These are phyloP conservation scores for Smittia sp. DNA, from an alignment of 2,888 invertebrate species.

Conservation along the genomic window DNA sequence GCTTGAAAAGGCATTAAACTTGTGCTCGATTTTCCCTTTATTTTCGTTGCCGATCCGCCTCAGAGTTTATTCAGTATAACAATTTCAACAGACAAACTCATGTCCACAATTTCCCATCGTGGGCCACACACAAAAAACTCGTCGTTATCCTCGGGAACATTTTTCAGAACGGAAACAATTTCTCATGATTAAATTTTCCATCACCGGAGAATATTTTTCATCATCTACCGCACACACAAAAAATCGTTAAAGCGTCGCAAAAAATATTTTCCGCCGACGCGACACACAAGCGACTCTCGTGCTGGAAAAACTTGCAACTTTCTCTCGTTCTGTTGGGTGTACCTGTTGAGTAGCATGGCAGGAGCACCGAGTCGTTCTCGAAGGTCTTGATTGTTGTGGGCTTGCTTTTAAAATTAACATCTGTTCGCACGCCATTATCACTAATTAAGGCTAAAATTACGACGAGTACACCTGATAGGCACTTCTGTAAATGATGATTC, in stretches of 20 bases:
- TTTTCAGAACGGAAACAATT: slow-evolving; percentile 22
- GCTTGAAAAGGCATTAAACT: no score
- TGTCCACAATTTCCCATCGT: no score
- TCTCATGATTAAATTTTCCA: slow-evolving; percentile 36
- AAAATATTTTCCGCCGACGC: background rate
- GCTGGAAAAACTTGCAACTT: slow-evolving; percentile 13
- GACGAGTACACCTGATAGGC: slow-evolving; percentile 23
- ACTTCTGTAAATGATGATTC: background rate
- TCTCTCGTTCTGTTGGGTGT: background rate
- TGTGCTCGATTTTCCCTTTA: no score
- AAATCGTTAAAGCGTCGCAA: background rate
- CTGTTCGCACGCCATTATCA: slow-evolving; percentile 29
- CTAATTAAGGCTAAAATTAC: slow-evolving; percentile 31
- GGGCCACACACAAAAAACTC: no score
- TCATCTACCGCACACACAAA: background rate
- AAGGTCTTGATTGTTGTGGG: slow-evolving; percentile 72
- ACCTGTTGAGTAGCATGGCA: slow-evolving; percentile 67
- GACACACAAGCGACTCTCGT: background rate
- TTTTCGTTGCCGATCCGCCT: no score
- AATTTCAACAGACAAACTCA: no score
- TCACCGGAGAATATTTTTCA: slow-evolving; percentile 1
- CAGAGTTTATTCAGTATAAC: no score
- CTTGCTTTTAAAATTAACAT: slow-evolving; percentile 61
- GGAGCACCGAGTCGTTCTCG: slow-evolving; percentile 72
- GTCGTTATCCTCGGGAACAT: no score